Percentiles rank a stretch among this genome's conserved stretches.
Conservation (phyloP, 2,797 vertebrate genomes). For the Mergus octosetaceus region DNA sequence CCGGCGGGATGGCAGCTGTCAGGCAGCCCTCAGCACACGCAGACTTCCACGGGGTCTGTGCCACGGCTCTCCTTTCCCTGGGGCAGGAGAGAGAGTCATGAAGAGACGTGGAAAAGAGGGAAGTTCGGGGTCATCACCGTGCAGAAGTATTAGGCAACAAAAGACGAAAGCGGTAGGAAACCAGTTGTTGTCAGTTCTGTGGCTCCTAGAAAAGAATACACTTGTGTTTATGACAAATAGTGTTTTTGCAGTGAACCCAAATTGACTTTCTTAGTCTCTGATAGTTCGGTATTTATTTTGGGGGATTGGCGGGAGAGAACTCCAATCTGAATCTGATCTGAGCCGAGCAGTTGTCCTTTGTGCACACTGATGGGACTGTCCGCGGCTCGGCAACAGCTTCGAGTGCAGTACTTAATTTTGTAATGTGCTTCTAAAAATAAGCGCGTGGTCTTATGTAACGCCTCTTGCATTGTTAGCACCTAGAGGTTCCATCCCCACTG, state of each 20-base stretch:
- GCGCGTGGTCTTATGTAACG: constrained; percentile 50
- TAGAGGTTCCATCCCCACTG: constrained; percentile 48
- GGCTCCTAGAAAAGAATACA: not conserved
- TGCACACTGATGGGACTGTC: constrained; percentile 30
- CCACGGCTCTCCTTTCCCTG: not conserved
- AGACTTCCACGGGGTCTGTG: not conserved
- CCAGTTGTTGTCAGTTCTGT: not conserved
- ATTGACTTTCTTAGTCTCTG: not conserved
- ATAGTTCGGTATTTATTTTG: not conserved
- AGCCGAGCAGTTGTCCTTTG: not conserved
- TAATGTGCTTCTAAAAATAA: constrained; percentile 66
- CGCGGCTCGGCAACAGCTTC: constrained; percentile 52
- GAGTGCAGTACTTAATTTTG: constrained; percentile 61
- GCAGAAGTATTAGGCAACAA: not conserved
- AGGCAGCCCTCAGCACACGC: not conserved
- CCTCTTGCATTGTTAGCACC: constrained; percentile 64
- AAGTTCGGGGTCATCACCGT: not conserved
- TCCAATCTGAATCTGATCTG: not conserved
- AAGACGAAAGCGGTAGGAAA: not conserved
- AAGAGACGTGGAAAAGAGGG: not conserved
- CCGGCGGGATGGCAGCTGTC: not conserved
- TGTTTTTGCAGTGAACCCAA: not conserved
- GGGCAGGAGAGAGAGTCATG: not conserved
- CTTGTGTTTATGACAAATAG: not conserved
- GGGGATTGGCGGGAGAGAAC: not conserved